Base-by-base conservation (phyloP, 2,888 invertebrate genomes). In the Saturnia pavonia region DNA sequence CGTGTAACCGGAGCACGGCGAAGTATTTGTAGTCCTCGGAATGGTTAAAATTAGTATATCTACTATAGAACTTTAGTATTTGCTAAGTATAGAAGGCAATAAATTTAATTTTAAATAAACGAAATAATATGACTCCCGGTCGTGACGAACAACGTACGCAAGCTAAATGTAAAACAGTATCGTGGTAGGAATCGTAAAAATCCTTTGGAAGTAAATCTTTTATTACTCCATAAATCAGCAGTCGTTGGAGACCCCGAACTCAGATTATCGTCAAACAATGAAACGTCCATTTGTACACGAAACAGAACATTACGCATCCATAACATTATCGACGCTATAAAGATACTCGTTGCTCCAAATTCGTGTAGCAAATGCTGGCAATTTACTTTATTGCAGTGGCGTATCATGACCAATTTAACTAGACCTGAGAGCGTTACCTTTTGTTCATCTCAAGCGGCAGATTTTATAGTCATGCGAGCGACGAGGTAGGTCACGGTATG, bases 261-360 rank as follows among this genome's bases (percentile, higher is more conserved):
- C 70, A 78, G 78, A 77, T 77, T 80, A 82, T 89, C 88, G 87
- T 91, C 88, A 91, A 91, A 87, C 88, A 91, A 91, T 91, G 88
- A 90, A 87, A 85, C 81, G 82, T 79, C 87, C 87, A 88, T 92
- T 90, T 85, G 85, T 89, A 87, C 87, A 85, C 83, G 88, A 83
- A 89, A 88, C 88, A 89, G 86, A 87, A 83, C 91, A 91, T 91
- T 92, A 91, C 90, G 91, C 90, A 91, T 88, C 91, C 91, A 90
- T 92, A 89, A 91, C 91, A 91, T 92, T 92, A 92, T 91, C 91
- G 89, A 83, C 80, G 81, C 90, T 85, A 91, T 91, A 92, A 92
- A 91, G 87, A 89, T 91, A 83, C 85, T 86, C 88, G 87, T 87
- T 85, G 83, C 87, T 84, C 83, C 87, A 85, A 90, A 89, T 89